phyloP scores from a whole-genome alignment of 2,113 vertebrate species.

The Seriola quinqueradiata region DNA sequence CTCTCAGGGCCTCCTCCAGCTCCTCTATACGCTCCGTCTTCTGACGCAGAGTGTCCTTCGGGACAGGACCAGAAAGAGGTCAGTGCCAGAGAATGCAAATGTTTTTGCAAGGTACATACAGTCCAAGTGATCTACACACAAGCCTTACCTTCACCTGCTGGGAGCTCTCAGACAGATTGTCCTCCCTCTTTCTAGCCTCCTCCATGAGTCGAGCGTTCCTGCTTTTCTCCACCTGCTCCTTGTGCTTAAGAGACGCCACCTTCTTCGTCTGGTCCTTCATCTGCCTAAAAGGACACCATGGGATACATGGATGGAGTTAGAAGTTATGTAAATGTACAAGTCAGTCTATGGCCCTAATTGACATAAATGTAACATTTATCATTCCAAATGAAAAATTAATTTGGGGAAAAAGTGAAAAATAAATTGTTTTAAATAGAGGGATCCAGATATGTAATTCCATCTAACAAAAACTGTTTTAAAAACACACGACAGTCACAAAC shows the following conservation, averaged over 20 bases:
- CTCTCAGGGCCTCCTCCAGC: constrained; percentile 97
- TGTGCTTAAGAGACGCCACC: constrained; percentile 95
- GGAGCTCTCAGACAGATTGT: constrained; percentile 93
- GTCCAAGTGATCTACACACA: not conserved
- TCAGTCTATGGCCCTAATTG: too few species aligned
- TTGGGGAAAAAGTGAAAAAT: too few species aligned
- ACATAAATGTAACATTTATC: not conserved
- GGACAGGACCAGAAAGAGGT: not conserved
- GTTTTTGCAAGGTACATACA: not conserved
- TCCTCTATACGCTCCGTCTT: constrained; percentile 98
- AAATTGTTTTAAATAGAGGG: not conserved
- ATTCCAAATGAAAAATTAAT: not conserved
- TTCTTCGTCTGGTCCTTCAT: constrained; percentile 98
- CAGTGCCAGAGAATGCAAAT: not conserved
- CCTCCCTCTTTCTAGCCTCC: constrained; percentile 93
- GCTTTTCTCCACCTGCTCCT: constrained; percentile 97
- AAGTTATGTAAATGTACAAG: not conserved
- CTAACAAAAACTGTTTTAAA: constrained; percentile 5
- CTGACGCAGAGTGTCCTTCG: constrained; percentile 94
- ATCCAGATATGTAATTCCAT: not conserved
- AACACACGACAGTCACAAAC: not conserved
- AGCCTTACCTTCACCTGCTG: constrained; percentile 93
- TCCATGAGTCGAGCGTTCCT: constrained; percentile 94
- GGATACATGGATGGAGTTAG: constrained; percentile 1
- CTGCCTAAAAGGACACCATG: constrained; percentile 85